Evolutionary conservation across 2,113 vertebrate species (phyloP).

Genomic region (mouse (Mus musculus)): DNA sequence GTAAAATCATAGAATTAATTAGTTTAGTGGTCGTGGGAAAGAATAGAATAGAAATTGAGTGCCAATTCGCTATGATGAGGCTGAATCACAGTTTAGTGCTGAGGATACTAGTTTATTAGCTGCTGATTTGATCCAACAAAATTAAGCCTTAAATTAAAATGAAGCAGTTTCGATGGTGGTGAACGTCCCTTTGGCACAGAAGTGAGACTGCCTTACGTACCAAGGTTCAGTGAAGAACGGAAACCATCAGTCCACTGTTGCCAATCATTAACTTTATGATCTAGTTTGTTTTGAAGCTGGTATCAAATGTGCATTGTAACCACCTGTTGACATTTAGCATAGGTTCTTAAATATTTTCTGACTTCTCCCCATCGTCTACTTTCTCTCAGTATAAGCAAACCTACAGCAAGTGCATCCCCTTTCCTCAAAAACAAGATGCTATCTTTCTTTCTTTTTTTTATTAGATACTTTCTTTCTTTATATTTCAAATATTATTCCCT

Average conservation of each 20-base stretch:
- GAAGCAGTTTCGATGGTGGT: background rate
- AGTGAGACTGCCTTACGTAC: background rate
- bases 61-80: background rate
- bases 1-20: background rate
- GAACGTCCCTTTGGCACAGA: background rate
- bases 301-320: background rate
- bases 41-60: background rate
- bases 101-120: background rate
- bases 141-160: background rate
- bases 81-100: background rate
- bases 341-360: background rate
- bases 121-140: background rate
- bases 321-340: background rate
- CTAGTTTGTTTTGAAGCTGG: background rate
- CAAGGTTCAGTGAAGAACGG: background rate
- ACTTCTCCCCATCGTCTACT: background rate
- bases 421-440: background rate
- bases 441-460: background rate
- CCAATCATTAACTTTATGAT: background rate
- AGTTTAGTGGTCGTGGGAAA: background rate
- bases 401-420: background rate
- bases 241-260: background rate
- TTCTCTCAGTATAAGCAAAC: background rate
- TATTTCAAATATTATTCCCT: too few species aligned
- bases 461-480: too few species aligned